These are phyloP conservation scores for Cheilosia urbana DNA, from an alignment of 2,888 invertebrate genomes.

Conservation along the genomic window DNA sequence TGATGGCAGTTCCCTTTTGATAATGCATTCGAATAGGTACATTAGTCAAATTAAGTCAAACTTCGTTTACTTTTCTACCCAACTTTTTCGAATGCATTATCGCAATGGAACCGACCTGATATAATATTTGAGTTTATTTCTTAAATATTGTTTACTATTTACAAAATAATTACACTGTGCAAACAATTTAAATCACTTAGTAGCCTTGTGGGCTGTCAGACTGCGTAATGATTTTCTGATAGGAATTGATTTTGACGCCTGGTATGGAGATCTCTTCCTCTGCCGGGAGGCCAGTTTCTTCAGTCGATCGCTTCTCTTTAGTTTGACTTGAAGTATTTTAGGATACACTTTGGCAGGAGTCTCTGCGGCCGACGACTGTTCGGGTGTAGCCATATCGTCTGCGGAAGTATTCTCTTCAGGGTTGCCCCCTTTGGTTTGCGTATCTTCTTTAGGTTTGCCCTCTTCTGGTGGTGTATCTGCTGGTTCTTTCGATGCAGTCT, in stretches of 20 bases:
- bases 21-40: too few species aligned
- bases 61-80: too few species aligned
- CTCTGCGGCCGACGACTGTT: too few species aligned
- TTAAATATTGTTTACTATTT: neutral
- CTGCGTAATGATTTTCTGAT: neutral
- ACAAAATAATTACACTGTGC: neutral
- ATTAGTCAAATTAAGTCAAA: too few species aligned
- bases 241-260: neutral
- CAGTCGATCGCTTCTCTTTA: conserved; percentile 2
- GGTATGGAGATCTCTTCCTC: too few species aligned
- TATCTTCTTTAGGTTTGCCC: neutral
- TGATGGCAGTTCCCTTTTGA: too few species aligned
- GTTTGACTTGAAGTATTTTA: neutral
- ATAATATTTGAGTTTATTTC: too few species aligned
- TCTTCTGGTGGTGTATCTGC: neutral
- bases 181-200: neutral
- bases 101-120: too few species aligned
- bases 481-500: neutral
- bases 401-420: neutral
- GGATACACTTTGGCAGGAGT: too few species aligned
- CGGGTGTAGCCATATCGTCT: neutral
- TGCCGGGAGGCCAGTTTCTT: neutral
- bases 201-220: neutral
- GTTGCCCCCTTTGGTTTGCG: too few species aligned
- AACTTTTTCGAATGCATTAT: too few species aligned